Conservation (phyloP, 2,113 vertebrate genomes). For the Marmota monax region DNA sequence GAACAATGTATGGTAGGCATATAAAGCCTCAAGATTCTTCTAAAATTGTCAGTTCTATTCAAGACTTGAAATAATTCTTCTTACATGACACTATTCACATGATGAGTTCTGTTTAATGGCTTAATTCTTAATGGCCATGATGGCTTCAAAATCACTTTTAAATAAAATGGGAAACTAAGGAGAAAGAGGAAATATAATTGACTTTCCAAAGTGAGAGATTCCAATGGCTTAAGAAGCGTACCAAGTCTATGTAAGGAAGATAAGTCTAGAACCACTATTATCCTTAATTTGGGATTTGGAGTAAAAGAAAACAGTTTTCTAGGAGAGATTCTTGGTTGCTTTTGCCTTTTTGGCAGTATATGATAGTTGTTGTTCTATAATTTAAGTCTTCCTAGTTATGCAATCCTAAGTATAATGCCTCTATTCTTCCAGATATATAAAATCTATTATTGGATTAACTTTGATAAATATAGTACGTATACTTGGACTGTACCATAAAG, state of each 20-base stretch:
- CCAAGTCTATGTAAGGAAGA: not conserved
- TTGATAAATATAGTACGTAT: not conserved
- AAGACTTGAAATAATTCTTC: constrained; percentile 59
- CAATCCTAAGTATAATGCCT: not conserved
- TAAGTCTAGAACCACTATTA: not conserved
- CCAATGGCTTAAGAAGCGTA: not conserved
- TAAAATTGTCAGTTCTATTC: constrained; percentile 54
- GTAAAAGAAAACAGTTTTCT: constrained; percentile 19
- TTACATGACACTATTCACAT: constrained; percentile 42
- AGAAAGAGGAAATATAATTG: not conserved
- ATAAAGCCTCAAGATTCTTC: constrained; percentile 57
- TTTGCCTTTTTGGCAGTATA: not conserved
- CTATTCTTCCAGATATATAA: not conserved
- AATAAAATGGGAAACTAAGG: constrained; percentile 1
- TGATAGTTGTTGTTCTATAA: constrained; percentile 22
- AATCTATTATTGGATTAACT: constrained; percentile 4
- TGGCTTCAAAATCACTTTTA: constrained; percentile 60
- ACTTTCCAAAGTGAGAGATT: constrained; percentile 7
- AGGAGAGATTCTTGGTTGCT: not conserved
- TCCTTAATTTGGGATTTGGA: not conserved
- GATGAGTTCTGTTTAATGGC: not conserved
- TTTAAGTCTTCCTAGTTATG: constrained; percentile 32
- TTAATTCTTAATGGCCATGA: too few species aligned
- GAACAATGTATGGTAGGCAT: constrained; percentile 12
- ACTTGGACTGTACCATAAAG: not conserved